Percentiles rank a stretch among this genome's conserved stretches.
Conservation (phyloP, 2,797 vertebrate species). For the Gallinago stenura region DNA sequence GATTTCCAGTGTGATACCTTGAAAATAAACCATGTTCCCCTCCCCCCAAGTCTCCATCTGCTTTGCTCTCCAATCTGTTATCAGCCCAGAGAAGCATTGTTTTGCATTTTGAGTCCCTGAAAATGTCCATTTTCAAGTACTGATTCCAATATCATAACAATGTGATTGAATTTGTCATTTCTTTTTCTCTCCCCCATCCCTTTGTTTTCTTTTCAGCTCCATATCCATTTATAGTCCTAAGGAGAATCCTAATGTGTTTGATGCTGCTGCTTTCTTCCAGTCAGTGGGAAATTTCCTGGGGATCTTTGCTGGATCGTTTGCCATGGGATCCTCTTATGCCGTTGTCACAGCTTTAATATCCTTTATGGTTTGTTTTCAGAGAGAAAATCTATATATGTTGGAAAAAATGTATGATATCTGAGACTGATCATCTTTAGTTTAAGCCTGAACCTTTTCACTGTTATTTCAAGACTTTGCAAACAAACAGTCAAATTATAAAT, state of each 20-base stretch:
- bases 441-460: background rate
- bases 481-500: background rate
- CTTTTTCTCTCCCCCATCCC: background rate
- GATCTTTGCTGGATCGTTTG: slow-evolving; percentile 86
- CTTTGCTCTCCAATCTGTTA: background rate
- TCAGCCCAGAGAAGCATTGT: background rate
- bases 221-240: slow-evolving; percentile 85
- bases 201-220: slow-evolving; percentile 79
- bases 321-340: slow-evolving; percentile 85
- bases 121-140: background rate
- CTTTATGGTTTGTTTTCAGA: slow-evolving; percentile 73
- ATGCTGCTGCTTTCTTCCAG: slow-evolving; percentile 82
- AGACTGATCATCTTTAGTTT: background rate
- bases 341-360: slow-evolving; percentile 90
- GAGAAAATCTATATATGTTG: background rate
- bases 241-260: slow-evolving; percentile 80
- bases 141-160: background rate
- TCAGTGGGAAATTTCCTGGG: slow-evolving; percentile 85
- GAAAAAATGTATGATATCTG: background rate
- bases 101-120: background rate
- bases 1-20: background rate
- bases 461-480: background rate
- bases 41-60: background rate
- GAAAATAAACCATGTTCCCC: background rate
- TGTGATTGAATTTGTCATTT: slow-evolving; percentile 9